A percentile compares a stretch with the other conserved stretches of the same genome.
Conservation (phyloP, 2,113 vertebrate genomes). For the Bubo scandiacus region DNA sequence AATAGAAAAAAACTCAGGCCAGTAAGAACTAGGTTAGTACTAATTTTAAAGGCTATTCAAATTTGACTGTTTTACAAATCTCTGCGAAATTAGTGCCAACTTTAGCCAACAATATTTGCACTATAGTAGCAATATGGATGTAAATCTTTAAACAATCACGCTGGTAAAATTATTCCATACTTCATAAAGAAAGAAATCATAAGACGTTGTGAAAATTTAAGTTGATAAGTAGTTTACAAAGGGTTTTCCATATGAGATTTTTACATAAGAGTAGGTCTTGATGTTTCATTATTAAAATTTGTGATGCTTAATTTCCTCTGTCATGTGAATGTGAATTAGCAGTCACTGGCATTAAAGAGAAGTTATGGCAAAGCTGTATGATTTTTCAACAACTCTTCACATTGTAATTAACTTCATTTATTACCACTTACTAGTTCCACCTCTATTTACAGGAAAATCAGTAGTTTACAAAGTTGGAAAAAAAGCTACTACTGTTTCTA, state of each 20-base stretch:
- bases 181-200: neutral
- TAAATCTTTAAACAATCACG: neutral
- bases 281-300: neutral
- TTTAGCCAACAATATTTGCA: neutral
- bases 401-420: neutral
- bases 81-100: neutral
- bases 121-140: neutral
- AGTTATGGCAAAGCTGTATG: neutral
- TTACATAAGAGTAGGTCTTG: accelerated
- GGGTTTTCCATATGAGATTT: neutral
- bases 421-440: neutral
- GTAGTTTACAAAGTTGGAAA: neutral
- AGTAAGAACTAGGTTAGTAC: neutral
- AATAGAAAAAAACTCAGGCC: neutral
- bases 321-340: neutral
- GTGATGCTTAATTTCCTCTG: neutral
- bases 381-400: neutral
- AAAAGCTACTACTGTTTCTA: neutral
- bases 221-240: neutral
- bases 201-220: neutral
- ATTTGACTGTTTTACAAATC: neutral
- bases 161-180: neutral
- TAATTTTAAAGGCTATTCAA: neutral
- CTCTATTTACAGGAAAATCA: neutral
- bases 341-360: neutral